A percentile compares a stretch with the other conserved stretches of the same genome.
Evolutionary conservation across 2,888 invertebrate genomes (phyloP).

Genomic region (Drosophila nigritarsus): DNA sequence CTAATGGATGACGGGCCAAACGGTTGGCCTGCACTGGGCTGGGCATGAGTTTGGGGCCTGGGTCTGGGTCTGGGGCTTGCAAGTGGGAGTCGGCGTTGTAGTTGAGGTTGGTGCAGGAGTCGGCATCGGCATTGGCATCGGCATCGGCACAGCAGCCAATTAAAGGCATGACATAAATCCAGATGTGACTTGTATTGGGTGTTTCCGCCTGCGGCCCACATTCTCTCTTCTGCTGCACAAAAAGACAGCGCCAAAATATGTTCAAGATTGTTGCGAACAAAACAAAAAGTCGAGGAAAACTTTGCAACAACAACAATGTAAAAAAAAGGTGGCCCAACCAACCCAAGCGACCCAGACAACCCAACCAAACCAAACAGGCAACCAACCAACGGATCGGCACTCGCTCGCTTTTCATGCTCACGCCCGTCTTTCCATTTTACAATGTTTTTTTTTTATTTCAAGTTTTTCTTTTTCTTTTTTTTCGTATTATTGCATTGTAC

Average conservation of each 20-base stretch:
- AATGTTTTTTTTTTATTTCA: slow-evolving; percentile 50
- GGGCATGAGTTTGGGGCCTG: slow-evolving; percentile 15
- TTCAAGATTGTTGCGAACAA: slow-evolving; percentile 77
- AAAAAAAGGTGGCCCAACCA: slow-evolving; percentile 36
- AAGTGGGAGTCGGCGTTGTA: slow-evolving; percentile 4
- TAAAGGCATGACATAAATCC: slow-evolving; percentile 85
- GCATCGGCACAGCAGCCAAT: slow-evolving; percentile 84
- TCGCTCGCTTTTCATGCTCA: slow-evolving; percentile 74
- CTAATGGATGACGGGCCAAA: slow-evolving; percentile 72
- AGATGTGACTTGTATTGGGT: slow-evolving; percentile 85
- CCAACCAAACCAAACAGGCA: slow-evolving; percentile 21
- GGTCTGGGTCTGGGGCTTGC: slow-evolving; percentile 14
- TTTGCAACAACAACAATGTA: slow-evolving; percentile 46
- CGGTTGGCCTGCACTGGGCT: slow-evolving; percentile 41
- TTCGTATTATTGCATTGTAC: slow-evolving; percentile 73
- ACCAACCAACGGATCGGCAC: slow-evolving; percentile 35
- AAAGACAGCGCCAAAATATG: slow-evolving; percentile 75
- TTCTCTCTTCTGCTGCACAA: slow-evolving; percentile 46
- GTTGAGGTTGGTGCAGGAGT: slow-evolving; percentile 8
- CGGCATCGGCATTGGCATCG: slow-evolving; percentile 29
- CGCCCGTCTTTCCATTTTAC: slow-evolving; percentile 75
- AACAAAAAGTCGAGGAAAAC: slow-evolving; percentile 73
- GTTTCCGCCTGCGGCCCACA: slow-evolving; percentile 84
- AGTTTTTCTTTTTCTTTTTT: slow-evolving; percentile 20
- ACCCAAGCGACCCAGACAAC: slow-evolving; percentile 29